Conservation (phyloP, 2,113 vertebrate genomes). For the Ophthalmolycus amberensis region DNA sequence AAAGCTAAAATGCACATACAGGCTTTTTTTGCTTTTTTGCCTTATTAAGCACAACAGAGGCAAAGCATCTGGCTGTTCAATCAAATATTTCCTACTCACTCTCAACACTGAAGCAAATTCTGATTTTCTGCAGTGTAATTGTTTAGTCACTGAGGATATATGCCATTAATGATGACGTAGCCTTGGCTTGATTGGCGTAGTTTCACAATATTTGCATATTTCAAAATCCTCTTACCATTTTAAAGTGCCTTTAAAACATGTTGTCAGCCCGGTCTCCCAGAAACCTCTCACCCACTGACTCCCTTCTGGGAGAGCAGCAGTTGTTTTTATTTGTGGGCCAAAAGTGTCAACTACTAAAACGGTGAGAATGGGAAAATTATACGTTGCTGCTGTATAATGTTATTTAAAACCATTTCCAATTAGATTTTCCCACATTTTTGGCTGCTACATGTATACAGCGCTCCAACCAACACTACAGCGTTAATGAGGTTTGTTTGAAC, state of each 20-base stretch:
- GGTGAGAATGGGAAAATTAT: constrained; percentile 35
- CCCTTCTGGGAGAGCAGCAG: constrained; percentile 1
- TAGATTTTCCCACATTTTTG: constrained; percentile 20
- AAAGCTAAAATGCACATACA: not conserved
- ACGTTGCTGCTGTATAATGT: constrained; percentile 5
- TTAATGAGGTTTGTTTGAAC: constrained; percentile 45
- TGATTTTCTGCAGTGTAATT: not conserved
- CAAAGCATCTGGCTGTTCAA: not conserved
- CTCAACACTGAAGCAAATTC: not conserved
- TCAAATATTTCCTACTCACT: not conserved
- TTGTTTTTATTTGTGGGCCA: constrained; percentile 28
- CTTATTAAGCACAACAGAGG: constrained; percentile 1
- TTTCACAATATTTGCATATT: constrained; percentile 34
- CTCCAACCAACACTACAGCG: constrained; percentile 14
- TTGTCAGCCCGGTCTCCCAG: constrained; percentile 8
- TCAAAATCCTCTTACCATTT: constrained; percentile 27
- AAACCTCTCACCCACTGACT: constrained; percentile 23
- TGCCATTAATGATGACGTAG: not conserved
- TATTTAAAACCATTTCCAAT: constrained; percentile 34
- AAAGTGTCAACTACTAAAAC: constrained; percentile 37
- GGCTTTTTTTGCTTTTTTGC: not conserved
- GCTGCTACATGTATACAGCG: constrained; percentile 3
- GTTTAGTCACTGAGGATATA: not conserved
- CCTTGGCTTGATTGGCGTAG: not conserved
- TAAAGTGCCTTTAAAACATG: constrained; percentile 15